phyloP scores from a whole-genome alignment of 2,797 vertebrate species.

The Thalassophryne amazonica region DNA sequence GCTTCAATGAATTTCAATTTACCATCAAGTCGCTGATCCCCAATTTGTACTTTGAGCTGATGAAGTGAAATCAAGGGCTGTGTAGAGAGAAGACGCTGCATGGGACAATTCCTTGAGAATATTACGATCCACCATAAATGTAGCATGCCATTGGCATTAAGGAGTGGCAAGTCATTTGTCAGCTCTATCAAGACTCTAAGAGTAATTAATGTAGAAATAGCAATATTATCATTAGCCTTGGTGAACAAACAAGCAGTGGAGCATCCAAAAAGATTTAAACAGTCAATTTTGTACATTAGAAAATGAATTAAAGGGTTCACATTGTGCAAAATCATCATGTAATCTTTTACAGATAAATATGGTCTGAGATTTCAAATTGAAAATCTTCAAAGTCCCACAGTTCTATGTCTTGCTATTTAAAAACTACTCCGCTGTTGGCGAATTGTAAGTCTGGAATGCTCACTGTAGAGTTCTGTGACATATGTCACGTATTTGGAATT shows the following conservation, averaged over 20 bases:
- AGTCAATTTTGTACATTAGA: too few relatives aligned
- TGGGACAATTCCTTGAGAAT: conserved; percentile 35
- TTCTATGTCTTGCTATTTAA: too few relatives aligned
- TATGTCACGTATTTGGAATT: too few relatives aligned
- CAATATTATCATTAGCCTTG: conserved; percentile 41
- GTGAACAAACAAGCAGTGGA: conserved; percentile 49
- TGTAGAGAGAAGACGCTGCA: conserved; percentile 26
- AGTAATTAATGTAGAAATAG: conserved; percentile 58
- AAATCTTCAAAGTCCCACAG: too few relatives aligned
- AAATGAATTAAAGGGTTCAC: too few relatives aligned
- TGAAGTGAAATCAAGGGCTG: conserved; percentile 62
- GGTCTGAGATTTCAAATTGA: too few relatives aligned
- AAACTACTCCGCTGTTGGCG: too few relatives aligned
- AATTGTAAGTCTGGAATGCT: too few relatives aligned
- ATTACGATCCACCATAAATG: conserved; percentile 45
- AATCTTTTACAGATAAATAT: too few relatives aligned
- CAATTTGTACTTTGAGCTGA: conserved; percentile 71
- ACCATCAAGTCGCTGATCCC: conserved; percentile 58
- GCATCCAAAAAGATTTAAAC: conserved; percentile 30
- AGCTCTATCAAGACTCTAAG: conserved; percentile 43
- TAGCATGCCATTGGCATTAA: conserved; percentile 36
- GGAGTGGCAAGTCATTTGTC: conserved; percentile 41
- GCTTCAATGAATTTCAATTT: conserved; percentile 75
- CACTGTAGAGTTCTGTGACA: too few relatives aligned
- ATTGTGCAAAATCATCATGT: too few relatives aligned